phyloP scores from a whole-genome alignment of 2,888 invertebrate genomes.

The Sesia apiformis region DNA sequence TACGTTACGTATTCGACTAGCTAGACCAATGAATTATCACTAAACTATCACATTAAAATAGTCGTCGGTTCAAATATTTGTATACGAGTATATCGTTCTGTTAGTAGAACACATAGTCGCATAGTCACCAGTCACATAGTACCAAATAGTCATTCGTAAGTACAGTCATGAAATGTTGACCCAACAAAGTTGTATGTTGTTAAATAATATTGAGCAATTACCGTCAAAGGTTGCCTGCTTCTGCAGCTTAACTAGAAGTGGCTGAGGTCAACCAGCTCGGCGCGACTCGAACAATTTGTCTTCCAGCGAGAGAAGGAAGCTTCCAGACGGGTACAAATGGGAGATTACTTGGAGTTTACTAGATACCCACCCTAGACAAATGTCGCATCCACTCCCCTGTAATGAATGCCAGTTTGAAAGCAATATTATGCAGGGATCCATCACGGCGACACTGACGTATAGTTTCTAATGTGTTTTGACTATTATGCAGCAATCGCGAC shows the following conservation, averaged over 20 bases:
- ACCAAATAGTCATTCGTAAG: too few species aligned
- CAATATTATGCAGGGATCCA: constrained; percentile 34
- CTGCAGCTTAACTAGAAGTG: constrained; percentile 2
- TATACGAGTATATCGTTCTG: too few species aligned
- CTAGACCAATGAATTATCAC: too few species aligned
- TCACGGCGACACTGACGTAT: constrained; percentile 25
- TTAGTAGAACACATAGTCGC: too few species aligned
- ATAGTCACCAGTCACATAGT: too few species aligned
- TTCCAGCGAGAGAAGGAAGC: constrained; percentile 30
- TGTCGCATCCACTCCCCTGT: constrained; percentile 30
- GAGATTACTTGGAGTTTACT: constrained; percentile 50
- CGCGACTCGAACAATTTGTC: constrained; percentile 35
- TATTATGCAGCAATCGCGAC: background rate
- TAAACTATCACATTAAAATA: too few species aligned
- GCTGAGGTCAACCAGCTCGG: constrained; percentile 18
- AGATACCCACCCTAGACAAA: constrained; percentile 29
- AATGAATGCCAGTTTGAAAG: constrained; percentile 43
- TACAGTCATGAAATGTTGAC: too few species aligned
- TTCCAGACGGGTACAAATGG: constrained; percentile 48
- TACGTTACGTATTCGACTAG: too few species aligned
- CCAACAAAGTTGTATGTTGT: too few species aligned
- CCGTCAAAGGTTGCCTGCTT: too few species aligned
- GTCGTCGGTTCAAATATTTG: too few species aligned
- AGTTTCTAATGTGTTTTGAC: constrained; percentile 23
- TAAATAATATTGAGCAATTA: too few species aligned